Percentiles rank a stretch among this genome's conserved stretches.
Conservation (phyloP, 2,113 vertebrate species). For the Scolopax mira region DNA sequence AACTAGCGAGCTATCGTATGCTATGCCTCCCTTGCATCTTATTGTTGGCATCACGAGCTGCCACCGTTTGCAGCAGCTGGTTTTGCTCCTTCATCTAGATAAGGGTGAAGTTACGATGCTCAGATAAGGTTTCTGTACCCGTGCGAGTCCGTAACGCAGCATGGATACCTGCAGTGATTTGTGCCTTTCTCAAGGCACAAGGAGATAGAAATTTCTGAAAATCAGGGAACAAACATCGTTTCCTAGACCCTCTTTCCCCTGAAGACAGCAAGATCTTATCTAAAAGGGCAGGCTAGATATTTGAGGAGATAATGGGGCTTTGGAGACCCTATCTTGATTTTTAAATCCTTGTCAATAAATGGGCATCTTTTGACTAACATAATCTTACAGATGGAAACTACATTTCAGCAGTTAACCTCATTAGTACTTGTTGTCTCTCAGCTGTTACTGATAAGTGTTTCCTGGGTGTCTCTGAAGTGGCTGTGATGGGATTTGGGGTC, state of each 20-base stretch:
- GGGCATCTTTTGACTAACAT: not conserved
- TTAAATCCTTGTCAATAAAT: not conserved
- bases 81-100: not conserved
- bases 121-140: not conserved
- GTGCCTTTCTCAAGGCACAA: not conserved
- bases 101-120: not conserved
- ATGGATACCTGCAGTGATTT: not conserved
- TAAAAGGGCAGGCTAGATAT: not conserved
- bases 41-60: not conserved
- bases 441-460: not conserved
- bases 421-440: not conserved
- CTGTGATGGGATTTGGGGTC: not conserved
- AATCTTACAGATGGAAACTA: not conserved
- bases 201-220: not conserved
- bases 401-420: not conserved
- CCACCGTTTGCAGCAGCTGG: not conserved
- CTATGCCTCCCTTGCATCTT: no score
- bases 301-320: not conserved
- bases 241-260: not conserved
- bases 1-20: accelerated
- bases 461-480: not conserved
- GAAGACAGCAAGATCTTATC: not conserved
- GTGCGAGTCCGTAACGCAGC: not conserved
- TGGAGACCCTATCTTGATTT: not conserved
- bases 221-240: not conserved